These are phyloP conservation scores for Calidris pugnax DNA, from an alignment of 2,113 vertebrate species.

Conservation along the genomic window DNA sequence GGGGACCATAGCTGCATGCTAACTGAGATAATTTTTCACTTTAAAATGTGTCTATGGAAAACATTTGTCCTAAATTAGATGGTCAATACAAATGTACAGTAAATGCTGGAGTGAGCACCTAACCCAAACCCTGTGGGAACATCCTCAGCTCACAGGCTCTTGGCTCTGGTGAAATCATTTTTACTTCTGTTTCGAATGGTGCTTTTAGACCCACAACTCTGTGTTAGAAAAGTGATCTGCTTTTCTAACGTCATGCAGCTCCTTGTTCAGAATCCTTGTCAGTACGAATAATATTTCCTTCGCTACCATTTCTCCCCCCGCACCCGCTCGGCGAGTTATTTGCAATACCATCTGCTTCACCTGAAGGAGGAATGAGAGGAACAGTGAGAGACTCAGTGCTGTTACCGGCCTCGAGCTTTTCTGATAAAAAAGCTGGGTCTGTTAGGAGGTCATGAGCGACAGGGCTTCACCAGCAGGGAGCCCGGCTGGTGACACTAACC, in stretches of 20 bases:
- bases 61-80: neutral
- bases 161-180: neutral
- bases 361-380: constrained; percentile 11
- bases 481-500: neutral
- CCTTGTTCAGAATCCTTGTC: constrained; percentile 3
- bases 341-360: constrained; percentile 38
- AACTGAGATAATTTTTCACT: constrained; percentile 12
- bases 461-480: neutral
- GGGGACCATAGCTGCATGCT: neutral
- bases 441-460: fast-evolving
- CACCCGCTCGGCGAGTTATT: neutral
- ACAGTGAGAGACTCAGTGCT: neutral
- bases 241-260: neutral
- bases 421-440: neutral
- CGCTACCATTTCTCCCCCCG: neutral
- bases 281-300: neutral
- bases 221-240: neutral
- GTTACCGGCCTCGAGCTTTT: neutral
- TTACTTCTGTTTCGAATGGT: neutral
- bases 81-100: neutral
- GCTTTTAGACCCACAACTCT: neutral
- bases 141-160: neutral
- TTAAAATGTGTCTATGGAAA: neutral
- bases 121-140: neutral
- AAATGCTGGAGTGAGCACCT: neutral